Conservation (phyloP, 2,113 vertebrate species). For the Nerophis ophidion region DNA sequence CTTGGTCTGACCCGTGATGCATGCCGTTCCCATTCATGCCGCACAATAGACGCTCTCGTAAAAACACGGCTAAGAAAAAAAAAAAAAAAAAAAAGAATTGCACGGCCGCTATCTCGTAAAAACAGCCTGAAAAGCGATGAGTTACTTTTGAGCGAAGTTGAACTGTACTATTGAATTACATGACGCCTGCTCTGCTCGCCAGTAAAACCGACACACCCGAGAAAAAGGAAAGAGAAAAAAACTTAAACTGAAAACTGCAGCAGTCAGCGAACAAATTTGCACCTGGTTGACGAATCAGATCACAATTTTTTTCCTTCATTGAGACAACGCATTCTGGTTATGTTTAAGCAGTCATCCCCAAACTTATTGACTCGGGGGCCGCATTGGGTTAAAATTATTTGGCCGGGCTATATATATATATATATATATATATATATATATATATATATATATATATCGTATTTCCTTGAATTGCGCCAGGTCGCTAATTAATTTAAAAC, state of each 20-base stretch:
- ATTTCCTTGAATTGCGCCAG: too few relatives aligned
- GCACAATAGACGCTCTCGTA: conserved; percentile 2
- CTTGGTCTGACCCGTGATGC: conserved; percentile 3
- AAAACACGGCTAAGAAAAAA: background rate
- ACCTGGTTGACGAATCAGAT: conserved; percentile 7
- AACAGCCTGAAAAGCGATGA: background rate
- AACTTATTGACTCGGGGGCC: too few relatives aligned
- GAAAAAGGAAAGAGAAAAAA: conserved; percentile 10
- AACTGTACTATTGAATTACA: conserved; percentile 4
- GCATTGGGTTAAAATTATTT: too few relatives aligned
- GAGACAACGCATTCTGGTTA: conserved; percentile 53
- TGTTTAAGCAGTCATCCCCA: too few relatives aligned
- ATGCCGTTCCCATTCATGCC: conserved; percentile 4
- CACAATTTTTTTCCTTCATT: conserved; percentile 9
- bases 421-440: too few relatives aligned
- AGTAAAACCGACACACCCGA: background rate
- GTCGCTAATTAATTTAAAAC: too few relatives aligned
- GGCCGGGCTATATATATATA: too few relatives aligned
- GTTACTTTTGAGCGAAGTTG: background rate
- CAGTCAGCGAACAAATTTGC: conserved; percentile 35
- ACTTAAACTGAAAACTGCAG: conserved; percentile 26
- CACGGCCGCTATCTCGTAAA: background rate
- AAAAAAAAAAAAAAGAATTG: background rate
- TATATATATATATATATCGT: too few relatives aligned
- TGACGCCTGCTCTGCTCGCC: conserved; percentile 6